Percentiles rank a stretch among this genome's conserved stretches.
Conservation (phyloP, 2,113 vertebrate species). For the Tenrec ecaudatus region DNA sequence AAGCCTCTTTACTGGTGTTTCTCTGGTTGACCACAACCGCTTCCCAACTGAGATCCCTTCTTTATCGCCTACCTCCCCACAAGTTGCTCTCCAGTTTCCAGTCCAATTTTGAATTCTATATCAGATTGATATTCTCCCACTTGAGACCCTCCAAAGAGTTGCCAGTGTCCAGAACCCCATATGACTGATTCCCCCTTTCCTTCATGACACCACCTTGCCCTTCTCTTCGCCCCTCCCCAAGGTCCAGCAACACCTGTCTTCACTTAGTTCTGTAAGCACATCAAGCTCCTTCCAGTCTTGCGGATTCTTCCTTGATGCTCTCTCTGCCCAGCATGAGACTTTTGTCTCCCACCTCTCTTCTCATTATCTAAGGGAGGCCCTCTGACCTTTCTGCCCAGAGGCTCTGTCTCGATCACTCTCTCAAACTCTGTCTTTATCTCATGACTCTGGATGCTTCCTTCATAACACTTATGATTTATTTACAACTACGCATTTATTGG, state of each 20-base stretch:
- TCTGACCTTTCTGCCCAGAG: not conserved
- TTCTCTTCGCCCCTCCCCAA: not conserved
- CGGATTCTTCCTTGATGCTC: not conserved
- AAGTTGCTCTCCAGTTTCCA: not conserved
- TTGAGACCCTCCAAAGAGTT: not conserved
- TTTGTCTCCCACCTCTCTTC: not conserved
- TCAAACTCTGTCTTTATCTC: not conserved
- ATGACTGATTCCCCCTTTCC: not conserved
- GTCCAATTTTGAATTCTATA: not conserved
- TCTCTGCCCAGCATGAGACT: not conserved
- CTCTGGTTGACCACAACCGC: not conserved
- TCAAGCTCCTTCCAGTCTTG: not conserved
- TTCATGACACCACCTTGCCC: not conserved
- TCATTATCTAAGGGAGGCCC: not conserved
- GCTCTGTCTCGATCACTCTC: no score
- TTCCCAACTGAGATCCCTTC: not conserved
- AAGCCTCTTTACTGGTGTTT: fast-evolving
- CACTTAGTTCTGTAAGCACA: not conserved
- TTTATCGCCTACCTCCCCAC: not conserved
- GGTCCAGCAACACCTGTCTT: not conserved
- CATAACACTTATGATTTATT: not conserved
- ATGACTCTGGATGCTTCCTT: not conserved
- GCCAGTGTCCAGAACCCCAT: fast-evolving
- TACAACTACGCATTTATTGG: not conserved
- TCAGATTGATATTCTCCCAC: not conserved